Conservation (phyloP, 2,797 vertebrate genomes). For the Holocentrus rufus region DNA sequence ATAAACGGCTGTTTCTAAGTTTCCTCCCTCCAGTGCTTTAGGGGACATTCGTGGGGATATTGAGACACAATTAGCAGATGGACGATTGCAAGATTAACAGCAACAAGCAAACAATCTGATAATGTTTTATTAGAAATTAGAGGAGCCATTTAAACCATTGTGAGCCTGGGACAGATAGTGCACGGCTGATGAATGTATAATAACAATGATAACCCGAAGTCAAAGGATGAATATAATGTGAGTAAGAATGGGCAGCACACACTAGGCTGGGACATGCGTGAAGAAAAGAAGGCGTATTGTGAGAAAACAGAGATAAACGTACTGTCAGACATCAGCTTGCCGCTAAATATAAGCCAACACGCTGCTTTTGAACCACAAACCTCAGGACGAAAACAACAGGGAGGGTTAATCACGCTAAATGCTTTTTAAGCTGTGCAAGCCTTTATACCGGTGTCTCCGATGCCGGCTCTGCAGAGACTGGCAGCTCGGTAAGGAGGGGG, state of each 20-base stretch:
- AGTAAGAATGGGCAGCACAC: neutral
- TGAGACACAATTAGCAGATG: neutral
- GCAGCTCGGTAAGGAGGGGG: constrained; percentile 2
- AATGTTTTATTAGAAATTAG: neutral
- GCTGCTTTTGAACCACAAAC: neutral
- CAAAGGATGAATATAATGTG: neutral
- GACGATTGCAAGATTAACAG: neutral
- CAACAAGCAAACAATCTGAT: neutral
- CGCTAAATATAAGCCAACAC: constrained; percentile 33
- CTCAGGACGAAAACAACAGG: neutral
- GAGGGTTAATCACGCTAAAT: neutral
- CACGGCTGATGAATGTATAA: constrained; percentile 6
- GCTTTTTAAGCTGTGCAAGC: neutral
- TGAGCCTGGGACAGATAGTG: neutral
- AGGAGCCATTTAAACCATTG: neutral
- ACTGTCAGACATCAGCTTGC: constrained; percentile 6
- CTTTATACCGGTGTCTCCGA: neutral
- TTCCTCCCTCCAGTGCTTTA: neutral
- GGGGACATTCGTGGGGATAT: neutral
- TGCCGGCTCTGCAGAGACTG: neutral
- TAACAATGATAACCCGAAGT: neutral
- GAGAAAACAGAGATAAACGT: constrained; percentile 46
- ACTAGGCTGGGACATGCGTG: neutral
- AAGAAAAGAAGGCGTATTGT: constrained; percentile 4
- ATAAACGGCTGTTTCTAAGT: neutral